These are phyloP conservation scores for Notamacropus eugenii DNA, from an alignment of 2,797 vertebrate genomes.

Conservation along the genomic window DNA sequence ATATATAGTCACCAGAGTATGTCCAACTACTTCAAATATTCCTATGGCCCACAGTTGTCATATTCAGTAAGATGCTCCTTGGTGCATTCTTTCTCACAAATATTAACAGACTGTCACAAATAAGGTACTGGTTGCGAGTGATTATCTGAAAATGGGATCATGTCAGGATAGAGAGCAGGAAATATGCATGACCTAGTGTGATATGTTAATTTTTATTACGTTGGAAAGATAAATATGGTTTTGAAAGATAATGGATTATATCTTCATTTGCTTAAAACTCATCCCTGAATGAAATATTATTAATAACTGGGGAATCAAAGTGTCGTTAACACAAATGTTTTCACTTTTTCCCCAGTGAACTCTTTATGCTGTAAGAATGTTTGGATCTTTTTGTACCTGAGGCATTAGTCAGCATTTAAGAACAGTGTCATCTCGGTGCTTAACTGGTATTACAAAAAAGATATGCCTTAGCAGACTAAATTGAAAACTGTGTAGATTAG, in stretches of 20 bases:
- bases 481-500: slow-evolving; percentile 22
- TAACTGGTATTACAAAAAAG: slow-evolving; percentile 9
- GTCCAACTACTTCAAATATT: background rate
- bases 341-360: background rate
- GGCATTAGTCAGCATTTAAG: slow-evolving; percentile 8
- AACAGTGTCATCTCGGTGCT: background rate
- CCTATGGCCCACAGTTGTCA: background rate
- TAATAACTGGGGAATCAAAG: background rate
- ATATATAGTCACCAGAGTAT: background rate
- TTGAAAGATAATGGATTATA: background rate
- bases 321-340: background rate
- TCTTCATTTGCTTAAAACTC: background rate
- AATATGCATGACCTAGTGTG: background rate
- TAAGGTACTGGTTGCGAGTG: background rate
- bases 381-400: background rate
- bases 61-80: background rate
- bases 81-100: background rate
- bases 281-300: background rate
- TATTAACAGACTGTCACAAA: background rate
- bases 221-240: background rate
- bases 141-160: slow-evolving; percentile 11
- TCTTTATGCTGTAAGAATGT: background rate
- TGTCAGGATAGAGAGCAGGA: background rate
- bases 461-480: slow-evolving; percentile 3
- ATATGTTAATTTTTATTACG: background rate